Evolutionary conservation across 2,797 vertebrate genomes (phyloP), one percentile per base, ranked within the genome.

Genomic region (Siniperca obscura): DNA sequence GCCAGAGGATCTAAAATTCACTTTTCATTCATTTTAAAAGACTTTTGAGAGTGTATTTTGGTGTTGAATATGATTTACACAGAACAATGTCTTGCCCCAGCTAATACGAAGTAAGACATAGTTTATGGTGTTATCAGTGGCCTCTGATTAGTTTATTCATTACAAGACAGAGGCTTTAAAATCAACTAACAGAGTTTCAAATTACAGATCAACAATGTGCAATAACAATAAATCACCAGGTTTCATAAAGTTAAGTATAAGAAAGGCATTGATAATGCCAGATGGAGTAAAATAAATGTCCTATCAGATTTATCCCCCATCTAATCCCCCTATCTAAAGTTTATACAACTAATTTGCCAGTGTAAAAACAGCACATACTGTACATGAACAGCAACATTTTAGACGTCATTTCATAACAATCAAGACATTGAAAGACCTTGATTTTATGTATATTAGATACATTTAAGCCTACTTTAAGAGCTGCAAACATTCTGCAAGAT

Each of bases 81-180:
- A 14, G 3, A 52, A 4, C 2, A 1, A 53, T 7, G 5, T 42
- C 34, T 16, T 36, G 22, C 17, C 14, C 5, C 59, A 19, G 21
- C 8, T 22, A 46, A 50, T 12, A 48, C 5, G 5, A 6, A 34
- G 25, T 27, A 50, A 25, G 27, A 52, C 40, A 25, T 1, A 42
- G 38, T 64, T 40, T 7, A 21, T 2, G 9, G 2, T 66, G 12
- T 70, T 86, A 85, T 87, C 78, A 87, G 46, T 30, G 42, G 19
- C 8, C 67, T 42, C 38, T 87, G 79, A 89, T 86, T 71, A 44
- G 67, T 76, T 85, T 25, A 74, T 40, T 70, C 44, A 73, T 7
- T 19, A 40, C 22, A 68, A 42, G 7, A 83, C 69, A 76, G 64
- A 80, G n/a, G 73, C 16, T 65, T 68, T 42, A 42, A 56, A 81